These are phyloP conservation scores for Nezara viridula DNA, from an alignment of 2,888 invertebrate species.

Conservation along the genomic window DNA sequence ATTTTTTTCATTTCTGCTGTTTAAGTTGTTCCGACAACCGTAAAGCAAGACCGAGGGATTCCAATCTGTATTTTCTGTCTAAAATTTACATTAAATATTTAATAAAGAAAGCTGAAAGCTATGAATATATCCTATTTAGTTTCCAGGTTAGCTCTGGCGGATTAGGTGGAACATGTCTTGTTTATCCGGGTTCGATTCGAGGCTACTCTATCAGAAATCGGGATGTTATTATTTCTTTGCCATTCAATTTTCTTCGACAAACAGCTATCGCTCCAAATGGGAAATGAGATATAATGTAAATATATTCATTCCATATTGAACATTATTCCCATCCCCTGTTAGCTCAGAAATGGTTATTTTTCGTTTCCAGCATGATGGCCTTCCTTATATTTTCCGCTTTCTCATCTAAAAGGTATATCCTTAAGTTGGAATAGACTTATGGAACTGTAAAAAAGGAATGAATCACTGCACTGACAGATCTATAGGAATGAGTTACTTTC, in stretches of 20 bases:
- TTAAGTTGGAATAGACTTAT: too few relatives aligned
- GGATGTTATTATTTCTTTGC: neutral
- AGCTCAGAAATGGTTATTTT: neutral
- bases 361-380: neutral
- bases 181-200: neutral
- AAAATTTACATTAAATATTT: neutral
- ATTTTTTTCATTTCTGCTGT: too few relatives aligned
- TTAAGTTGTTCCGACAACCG: too few relatives aligned
- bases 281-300: slow-evolving; percentile 22
- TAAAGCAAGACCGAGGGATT: neutral
- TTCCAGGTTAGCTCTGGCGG: neutral
- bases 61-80: neutral
- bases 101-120: too few relatives aligned
- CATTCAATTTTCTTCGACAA: slow-evolving; percentile 30
- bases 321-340: neutral
- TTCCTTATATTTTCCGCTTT: neutral
- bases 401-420: neutral
- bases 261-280: neutral
- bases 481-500: too few relatives aligned
- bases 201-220: neutral
- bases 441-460: too few relatives aligned
- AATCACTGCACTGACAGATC: too few relatives aligned
- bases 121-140: too few relatives aligned
- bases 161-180: neutral
- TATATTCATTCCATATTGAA: neutral